Evolutionary conservation across 2,888 invertebrate genomes (phyloP), one percentile per base, ranked within the genome.

Genomic region (Tryphoninae sp.): DNA sequence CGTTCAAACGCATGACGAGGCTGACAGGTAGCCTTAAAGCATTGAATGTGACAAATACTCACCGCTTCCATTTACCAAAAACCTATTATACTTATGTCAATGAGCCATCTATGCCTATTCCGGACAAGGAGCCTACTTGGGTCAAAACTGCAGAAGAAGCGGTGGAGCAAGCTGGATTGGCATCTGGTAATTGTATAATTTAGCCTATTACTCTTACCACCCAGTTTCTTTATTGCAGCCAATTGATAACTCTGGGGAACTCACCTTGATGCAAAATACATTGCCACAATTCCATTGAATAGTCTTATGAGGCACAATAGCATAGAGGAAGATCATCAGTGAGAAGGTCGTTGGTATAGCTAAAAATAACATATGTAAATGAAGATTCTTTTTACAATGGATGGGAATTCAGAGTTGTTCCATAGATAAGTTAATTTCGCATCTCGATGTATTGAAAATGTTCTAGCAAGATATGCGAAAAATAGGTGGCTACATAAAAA

Each of bases 61-160:
- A 88, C 72, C 86, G 89, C 22, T 59, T 87, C 76, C 62, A 86
- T 87, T 11, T 88, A 82, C 78, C 93, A 75, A 94, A 95, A 88
- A 94, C 91, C 77, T 97, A 95, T 92, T 96, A 95, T 90, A 95
- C 97, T 0, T 97, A 97, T 89, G 95, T 95, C 23, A 95, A 95
- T 84, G 97, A 97, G 91, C 94, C 97, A 59, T 94, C 97, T 53
- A 96, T 97, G 92, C 96, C 97, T 13, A 92, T 96, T 86, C 94
- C 95, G 42, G 94, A 95, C 84, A 94, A 95, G 83, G 94, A 95
- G 81, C 97, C 97, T 0, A 95, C 95, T 91, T 95, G 94, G 93
- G 93, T 95, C 19, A 87, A 89, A 61, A 93, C 94, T 6, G 95
- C 96, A 0, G 95, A 96, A 78, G 95, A 97, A 88, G 98, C 97